Evolutionary conservation across 2,113 vertebrate species (phyloP).

Genomic region (Xenotilapia longispinis): DNA sequence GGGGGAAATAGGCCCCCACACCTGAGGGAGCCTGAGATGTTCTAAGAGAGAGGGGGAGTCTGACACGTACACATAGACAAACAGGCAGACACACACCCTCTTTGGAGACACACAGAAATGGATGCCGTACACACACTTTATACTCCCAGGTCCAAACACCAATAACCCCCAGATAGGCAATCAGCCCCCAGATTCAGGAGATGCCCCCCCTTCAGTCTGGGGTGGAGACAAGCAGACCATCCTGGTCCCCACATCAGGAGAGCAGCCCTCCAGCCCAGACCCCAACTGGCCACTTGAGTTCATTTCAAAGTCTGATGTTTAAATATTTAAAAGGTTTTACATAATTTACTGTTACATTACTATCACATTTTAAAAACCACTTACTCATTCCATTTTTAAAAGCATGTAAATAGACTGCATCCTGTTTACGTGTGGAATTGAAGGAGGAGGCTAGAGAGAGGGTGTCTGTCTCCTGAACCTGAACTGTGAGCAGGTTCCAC

Average conservation of each 20-base stretch:
- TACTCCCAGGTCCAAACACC: background rate
- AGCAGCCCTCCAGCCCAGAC: background rate
- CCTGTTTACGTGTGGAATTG: background rate
- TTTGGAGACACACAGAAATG: background rate
- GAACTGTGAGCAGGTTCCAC: background rate
- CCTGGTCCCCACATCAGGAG: background rate
- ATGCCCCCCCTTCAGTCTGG: background rate
- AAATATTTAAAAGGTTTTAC: background rate
- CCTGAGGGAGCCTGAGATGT: background rate
- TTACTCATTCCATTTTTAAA: background rate
- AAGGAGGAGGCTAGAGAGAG: background rate
- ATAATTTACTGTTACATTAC: background rate
- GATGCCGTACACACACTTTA: background rate
- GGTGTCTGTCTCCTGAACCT: background rate
- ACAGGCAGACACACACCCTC: background rate
- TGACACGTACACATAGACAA: background rate
- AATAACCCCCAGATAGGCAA: background rate
- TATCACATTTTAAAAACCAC: background rate
- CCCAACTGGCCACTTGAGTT: background rate
- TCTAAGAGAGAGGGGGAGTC: background rate
- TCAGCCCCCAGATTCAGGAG: background rate
- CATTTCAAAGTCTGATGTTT: background rate
- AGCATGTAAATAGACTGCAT: background rate
- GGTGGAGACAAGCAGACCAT: background rate
- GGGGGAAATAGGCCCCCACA: background rate